Evolutionary conservation across 2,797 vertebrate species (phyloP), one percentile per base, ranked within the genome.

Genomic region (Sternotherus odoratus): DNA sequence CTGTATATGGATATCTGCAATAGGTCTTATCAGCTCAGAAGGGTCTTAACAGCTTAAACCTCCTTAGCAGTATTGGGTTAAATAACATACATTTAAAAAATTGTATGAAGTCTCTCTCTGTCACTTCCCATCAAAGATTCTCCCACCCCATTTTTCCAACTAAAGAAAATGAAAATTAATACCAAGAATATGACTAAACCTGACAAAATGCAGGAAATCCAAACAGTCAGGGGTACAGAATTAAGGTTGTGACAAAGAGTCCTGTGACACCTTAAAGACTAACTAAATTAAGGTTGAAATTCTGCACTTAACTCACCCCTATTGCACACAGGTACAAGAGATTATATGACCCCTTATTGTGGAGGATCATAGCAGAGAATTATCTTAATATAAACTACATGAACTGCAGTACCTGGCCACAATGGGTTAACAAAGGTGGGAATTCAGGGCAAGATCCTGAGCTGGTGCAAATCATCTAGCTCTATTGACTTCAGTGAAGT

Each of bases 1-100:
- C 83, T 87, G n/a, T 94, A 83, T 95, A 96, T 93, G 90, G 94
- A 91, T 95, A 95, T 93, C 93, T 83, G 94, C 94, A 95, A 95
- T 95, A 96, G 94, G 93, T 96, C 92, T 94, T 96, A 96, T 94
- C 91, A 96, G 95, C 90, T 96, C 90, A 95, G 36, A 79, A 79
- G 9, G 48, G 39, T 46, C 36, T 72, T 74, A 51, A 49, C 36
- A 54, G 48, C n/a, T 51, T 23, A 39, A 96, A 94, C 94, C 95
- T 89, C 92, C 93, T 91, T 95, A 95, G 95, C 94, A 94, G 88
- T 94, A 49, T 72, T 90, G 94, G 93, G 96, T 96, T 97, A 97
- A 96, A 97, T 93, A 97, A 97, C 94, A 86, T 87, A 93, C 91
- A 81, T 90, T 95, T 95, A 93, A 92, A 95, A 97, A 97, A 92